phyloP scores from a whole-genome alignment of 2,797 vertebrate genomes.

The Iguana delicatissima region DNA sequence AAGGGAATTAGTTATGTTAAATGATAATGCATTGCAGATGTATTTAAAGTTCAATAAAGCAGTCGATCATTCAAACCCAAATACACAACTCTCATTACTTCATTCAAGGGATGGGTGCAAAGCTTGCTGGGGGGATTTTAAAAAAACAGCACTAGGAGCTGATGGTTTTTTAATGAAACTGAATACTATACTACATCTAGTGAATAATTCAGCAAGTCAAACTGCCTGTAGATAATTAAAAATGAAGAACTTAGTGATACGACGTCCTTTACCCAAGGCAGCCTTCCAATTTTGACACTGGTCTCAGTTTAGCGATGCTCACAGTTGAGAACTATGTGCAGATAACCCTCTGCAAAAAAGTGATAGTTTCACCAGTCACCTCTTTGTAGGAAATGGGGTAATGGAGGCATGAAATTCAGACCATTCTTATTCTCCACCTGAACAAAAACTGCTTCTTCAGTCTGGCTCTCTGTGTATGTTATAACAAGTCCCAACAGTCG shows the following conservation, averaged over 20 bases:
- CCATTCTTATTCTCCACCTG: neutral
- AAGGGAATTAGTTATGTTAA: too few species aligned
- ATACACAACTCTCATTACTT: neutral
- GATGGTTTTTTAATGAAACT: slow-evolving; percentile 55
- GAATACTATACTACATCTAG: slow-evolving; percentile 27
- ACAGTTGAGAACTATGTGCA: neutral
- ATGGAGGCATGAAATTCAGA: neutral
- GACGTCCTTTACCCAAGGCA: neutral
- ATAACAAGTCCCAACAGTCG: neutral
- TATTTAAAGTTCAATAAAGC: neutral
- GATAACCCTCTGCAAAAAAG: neutral
- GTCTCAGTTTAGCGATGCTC: neutral
- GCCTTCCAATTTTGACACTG: slow-evolving; percentile 36
- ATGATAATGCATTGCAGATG: neutral
- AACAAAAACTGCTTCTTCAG: neutral
- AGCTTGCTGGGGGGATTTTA: slow-evolving; percentile 7
- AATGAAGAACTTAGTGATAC: slow-evolving; percentile 50
- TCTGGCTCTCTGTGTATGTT: neutral
- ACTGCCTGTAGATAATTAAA: slow-evolving; percentile 65
- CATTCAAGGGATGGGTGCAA: slow-evolving; percentile 1
- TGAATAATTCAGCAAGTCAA: slow-evolving; percentile 68
- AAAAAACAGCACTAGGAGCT: slow-evolving; percentile 23
- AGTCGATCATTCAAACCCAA: neutral
- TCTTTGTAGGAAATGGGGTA: neutral
- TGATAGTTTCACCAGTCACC: neutral